phyloP scores from a whole-genome alignment of 1,140 invertebrate species.

The Lineus longissimus region DNA sequence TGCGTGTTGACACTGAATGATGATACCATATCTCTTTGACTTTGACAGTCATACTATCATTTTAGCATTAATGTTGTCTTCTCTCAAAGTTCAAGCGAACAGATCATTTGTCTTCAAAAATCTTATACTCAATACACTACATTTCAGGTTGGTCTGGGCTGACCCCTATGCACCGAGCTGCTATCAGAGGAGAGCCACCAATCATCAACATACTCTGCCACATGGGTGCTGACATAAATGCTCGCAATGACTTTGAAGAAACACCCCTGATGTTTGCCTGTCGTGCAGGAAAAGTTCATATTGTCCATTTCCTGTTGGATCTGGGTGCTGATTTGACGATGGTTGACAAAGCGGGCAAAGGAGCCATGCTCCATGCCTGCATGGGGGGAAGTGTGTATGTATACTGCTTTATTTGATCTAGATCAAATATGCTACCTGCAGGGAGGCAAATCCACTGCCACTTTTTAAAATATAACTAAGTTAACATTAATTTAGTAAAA shows the following conservation, averaged over 20 bases:
- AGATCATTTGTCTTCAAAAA: too few relatives aligned
- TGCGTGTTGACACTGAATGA: too few relatives aligned
- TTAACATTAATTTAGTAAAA: too few relatives aligned
- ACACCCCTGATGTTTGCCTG: slow-evolving; percentile 45
- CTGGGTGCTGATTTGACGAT: slow-evolving; percentile 30
- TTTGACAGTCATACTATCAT: too few relatives aligned
- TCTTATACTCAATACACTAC: too few relatives aligned
- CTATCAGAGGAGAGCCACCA: slow-evolving; percentile 32
- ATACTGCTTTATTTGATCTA: not conserved
- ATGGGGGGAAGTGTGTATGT: slow-evolving; percentile 47
- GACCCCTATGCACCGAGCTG: slow-evolving; percentile 42
- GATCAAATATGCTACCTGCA: too few relatives aligned
- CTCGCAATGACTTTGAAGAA: slow-evolving; percentile 38
- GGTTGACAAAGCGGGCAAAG: slow-evolving; percentile 34
- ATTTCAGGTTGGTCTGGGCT: slow-evolving; percentile 46
- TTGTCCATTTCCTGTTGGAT: slow-evolving; percentile 37
- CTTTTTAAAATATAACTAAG: too few relatives aligned
- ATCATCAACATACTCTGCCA: slow-evolving; percentile 36
- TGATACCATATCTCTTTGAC: too few relatives aligned
- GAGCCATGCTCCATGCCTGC: slow-evolving; percentile 38
- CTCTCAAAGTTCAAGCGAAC: too few relatives aligned
- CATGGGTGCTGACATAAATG: slow-evolving; percentile 38
- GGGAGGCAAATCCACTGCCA: too few relatives aligned
- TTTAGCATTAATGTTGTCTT: too few relatives aligned
- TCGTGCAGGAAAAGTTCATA: slow-evolving; percentile 32